These are phyloP conservation scores for Eupithecia abbreviata DNA, from an alignment of 2,888 invertebrate species.

Conservation along the genomic window DNA sequence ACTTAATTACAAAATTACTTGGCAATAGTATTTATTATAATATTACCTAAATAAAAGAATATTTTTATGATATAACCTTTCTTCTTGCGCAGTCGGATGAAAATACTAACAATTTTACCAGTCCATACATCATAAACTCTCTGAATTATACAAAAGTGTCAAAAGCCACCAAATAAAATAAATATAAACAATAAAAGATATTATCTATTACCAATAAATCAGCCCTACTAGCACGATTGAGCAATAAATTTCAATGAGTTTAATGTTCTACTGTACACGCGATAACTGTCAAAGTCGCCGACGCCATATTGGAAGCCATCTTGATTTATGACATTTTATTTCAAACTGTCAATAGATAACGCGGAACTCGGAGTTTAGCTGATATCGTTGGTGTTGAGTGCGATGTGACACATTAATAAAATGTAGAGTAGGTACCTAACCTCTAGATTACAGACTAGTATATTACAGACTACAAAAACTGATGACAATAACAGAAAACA, in stretches of 20 bases:
- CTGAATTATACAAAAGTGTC: constrained; percentile 39
- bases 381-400: constrained; percentile 20
- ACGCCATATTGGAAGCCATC: constrained; percentile 78
- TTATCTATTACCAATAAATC: constrained; percentile 79
- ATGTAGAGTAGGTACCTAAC: not conserved
- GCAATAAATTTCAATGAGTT: constrained; percentile 83
- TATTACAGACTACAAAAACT: too few relatives aligned
- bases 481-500: too few relatives aligned
- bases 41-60: not conserved
- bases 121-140: not conserved
- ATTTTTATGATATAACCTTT: not conserved
- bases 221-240: constrained; percentile 74
- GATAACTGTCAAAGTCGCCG: constrained; percentile 76
- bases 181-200: constrained; percentile 70
- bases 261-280: constrained; percentile 80
- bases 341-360: constrained; percentile 72
- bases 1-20: not conserved
- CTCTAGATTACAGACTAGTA: not conserved
- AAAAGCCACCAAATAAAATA: constrained; percentile 54
- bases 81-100: not conserved
- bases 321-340: constrained; percentile 78
- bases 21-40: not conserved
- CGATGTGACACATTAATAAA: constrained; percentile 3
- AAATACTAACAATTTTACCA: not conserved
- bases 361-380: constrained; percentile 50